Evolutionary conservation across 1,140 invertebrate species (phyloP).

Genomic region (Halotydeus destructor): DNA sequence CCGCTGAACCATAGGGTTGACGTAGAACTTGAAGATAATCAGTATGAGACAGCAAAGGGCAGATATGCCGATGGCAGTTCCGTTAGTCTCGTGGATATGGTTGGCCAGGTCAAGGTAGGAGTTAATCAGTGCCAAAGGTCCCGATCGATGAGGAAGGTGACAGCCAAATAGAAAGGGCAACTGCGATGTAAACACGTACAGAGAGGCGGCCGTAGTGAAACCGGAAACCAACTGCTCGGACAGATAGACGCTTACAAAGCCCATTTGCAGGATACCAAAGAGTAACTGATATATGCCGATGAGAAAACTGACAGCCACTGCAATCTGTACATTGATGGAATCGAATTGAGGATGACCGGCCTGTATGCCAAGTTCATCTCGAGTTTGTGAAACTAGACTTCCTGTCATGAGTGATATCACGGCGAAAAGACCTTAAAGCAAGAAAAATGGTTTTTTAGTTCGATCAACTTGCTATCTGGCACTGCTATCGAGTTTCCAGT

Average conservation of each 20-base stretch:
- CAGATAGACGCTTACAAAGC: conserved; percentile 56
- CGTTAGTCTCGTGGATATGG: neutral
- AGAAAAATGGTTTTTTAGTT: neutral
- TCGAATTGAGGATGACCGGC: neutral
- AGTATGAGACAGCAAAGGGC: conserved; percentile 2
- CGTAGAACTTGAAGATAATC: conserved; percentile 1
- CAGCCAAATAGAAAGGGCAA: conserved; percentile 59
- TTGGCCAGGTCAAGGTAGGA: neutral
- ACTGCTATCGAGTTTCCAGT: neutral
- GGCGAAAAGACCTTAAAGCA: conserved; percentile 7
- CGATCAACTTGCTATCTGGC: too few relatives aligned
- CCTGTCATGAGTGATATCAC: conserved; percentile 13
- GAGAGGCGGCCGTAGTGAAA: conserved; percentile 70
- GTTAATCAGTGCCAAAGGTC: conserved; percentile 6
- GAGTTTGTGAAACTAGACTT: neutral
- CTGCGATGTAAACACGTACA: conserved; percentile 76
- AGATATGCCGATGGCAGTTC: neutral
- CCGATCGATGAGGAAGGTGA: neutral
- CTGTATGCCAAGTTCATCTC: neutral
- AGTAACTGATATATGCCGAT: conserved; percentile 10
- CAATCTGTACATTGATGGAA: conserved; percentile 5
- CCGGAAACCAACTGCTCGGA: conserved; percentile 74
- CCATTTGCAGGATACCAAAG: conserved; percentile 54
- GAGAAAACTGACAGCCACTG: conserved; percentile 5
- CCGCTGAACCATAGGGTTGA: neutral